Percentiles rank a stretch among this genome's conserved stretches.
Conservation (phyloP, 1,140 invertebrate genomes). For the Eriocheir sinensis region DNA sequence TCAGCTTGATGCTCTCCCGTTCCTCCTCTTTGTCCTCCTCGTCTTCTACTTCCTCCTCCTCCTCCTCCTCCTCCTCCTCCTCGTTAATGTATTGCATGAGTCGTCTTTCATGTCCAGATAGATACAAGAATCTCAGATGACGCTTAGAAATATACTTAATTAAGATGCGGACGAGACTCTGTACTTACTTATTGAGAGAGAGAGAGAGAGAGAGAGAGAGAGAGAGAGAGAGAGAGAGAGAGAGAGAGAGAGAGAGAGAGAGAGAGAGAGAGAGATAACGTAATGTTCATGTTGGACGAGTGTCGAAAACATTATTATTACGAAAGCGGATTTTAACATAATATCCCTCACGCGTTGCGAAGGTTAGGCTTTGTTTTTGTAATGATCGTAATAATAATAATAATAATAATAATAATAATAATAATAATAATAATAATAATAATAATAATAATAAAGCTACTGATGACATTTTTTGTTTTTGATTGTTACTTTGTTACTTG, state of each 20-base stretch:
- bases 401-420: too few species aligned
- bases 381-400: too few species aligned
- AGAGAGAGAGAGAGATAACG: not conserved
- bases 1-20: too few species aligned
- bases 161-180: not conserved
- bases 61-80: not conserved
- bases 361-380: too few species aligned
- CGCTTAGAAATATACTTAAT: not conserved
- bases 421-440: too few species aligned
- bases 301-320: too few species aligned
- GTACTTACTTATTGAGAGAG: not conserved
- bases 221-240: not conserved
- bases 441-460: too few species aligned
- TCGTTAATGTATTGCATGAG: not conserved
- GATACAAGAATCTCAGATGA: not conserved
- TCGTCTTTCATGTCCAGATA: not conserved
- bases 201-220: constrained; percentile 6
- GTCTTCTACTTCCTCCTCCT: not conserved
- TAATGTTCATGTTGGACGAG: too few species aligned
- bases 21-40: not conserved
- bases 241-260: not conserved
- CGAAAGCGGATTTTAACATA: too few species aligned
- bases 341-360: too few species aligned
- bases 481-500: too few species aligned
- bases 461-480: too few species aligned